A percentile compares a stretch with the other conserved stretches of the same genome.
phyloP scores from a whole-genome alignment of 2,113 vertebrate species.

The Hippopotamus amphibius region DNA sequence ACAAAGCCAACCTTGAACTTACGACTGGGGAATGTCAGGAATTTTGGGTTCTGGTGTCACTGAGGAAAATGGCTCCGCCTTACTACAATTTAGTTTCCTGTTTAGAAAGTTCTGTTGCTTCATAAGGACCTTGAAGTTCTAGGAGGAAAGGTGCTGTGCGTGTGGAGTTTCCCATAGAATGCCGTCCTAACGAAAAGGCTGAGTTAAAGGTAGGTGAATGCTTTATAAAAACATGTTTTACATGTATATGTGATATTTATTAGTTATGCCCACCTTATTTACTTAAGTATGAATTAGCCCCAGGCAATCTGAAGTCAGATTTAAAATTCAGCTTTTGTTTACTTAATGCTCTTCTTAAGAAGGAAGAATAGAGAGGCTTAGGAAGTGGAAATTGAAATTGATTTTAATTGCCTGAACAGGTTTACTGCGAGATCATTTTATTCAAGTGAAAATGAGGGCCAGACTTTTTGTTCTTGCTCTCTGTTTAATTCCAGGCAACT shows the following conservation, averaged over 20 bases:
- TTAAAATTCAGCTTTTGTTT: conserved; percentile 57
- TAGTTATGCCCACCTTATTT: conserved; percentile 9
- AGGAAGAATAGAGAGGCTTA: neutral
- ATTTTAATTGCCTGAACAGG: conserved; percentile 56
- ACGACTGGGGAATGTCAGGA: conserved; percentile 60
- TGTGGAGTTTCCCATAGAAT: conserved; percentile 44
- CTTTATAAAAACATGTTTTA: conserved; percentile 40
- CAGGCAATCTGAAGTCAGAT: conserved; percentile 56
- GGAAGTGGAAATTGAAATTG: conserved; percentile 46
- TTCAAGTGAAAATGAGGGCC: conserved; percentile 18
- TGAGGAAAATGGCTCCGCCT: conserved; percentile 3
- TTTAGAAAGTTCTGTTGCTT: conserved; percentile 67
- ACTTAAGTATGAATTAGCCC: neutral
- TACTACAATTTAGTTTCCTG: conserved; percentile 32
- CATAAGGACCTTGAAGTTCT: neutral
- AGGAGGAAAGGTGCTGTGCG: conserved; percentile 26
- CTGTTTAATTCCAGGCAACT: conserved; percentile 24
- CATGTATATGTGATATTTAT: conserved; percentile 15
- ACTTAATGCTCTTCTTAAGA: conserved; percentile 16
- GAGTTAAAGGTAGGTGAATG: conserved; percentile 52
- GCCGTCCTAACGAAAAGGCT: neutral
- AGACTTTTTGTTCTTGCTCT: conserved; percentile 36
- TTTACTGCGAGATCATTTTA: conserved; percentile 45
- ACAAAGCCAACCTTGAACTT: neutral
- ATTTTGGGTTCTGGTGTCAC: conserved; percentile 47